Evolutionary conservation across 2,797 vertebrate genomes (phyloP), one percentile per base, ranked within the genome.

Genomic region (Lateolabrax maculatus): DNA sequence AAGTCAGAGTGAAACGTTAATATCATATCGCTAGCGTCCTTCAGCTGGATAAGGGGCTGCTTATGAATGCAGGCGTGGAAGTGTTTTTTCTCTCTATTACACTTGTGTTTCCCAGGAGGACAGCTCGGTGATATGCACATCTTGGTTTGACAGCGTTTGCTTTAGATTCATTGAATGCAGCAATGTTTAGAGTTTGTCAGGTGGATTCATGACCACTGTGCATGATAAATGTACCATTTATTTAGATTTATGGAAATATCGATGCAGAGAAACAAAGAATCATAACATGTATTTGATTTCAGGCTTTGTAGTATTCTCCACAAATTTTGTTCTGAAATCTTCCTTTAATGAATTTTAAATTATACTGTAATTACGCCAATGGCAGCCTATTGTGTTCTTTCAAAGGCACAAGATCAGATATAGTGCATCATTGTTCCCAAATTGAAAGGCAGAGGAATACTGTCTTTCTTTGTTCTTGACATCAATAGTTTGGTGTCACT

Each of bases 51-150:
- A 63, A 70, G 56, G 48, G 77, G 61, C 77, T 81, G 13, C 80
- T 89, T 80, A 71, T 41, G 46, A 63, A 83, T 85, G 75, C 66
- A 79, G 58, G 52, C 66, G 25, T 27, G 61, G 25, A 69, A 56
- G 63, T 90, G 77, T 86, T 89, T 77, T 75, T 65, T 79, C 70
- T 69, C 68, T 82, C 65, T 68, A 46, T 88, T 80, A 73, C 78
- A 37, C 58, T 80, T 51, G 74, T 60, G 43, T 85, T 77, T 91
- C 76, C 77, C 71, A 16, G 62, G 70, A 83, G 81, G 62, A 79
- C 62, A 64, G 72, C 75, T 75, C 52, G 18, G 53, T 83, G 83
- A 88, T 79, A 53, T 72, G 69, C 88, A 53, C 72, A 81, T 86
- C 75, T 81, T 62, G 43, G 19, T 84, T 55, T 80, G 85, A 87